phyloP scores from a whole-genome alignment of 2,113 vertebrate species.

The Corvus hawaiiensis region DNA sequence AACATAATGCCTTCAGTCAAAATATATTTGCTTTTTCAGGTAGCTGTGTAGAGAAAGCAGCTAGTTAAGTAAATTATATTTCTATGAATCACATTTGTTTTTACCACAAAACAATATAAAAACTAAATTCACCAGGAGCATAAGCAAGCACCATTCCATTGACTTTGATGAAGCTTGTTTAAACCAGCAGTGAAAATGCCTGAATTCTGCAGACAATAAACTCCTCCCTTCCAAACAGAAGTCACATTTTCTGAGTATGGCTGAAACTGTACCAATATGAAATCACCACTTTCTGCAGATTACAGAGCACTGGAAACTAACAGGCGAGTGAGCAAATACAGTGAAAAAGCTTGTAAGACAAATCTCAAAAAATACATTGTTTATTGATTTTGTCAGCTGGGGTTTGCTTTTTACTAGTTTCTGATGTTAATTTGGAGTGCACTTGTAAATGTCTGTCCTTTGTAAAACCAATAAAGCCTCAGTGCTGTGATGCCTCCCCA shows the following conservation, averaged over 20 bases:
- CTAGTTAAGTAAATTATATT: slow-evolving; percentile 50
- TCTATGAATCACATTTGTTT: slow-evolving; percentile 22
- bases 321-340: neutral
- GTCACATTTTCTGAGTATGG: neutral
- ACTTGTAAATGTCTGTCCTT: neutral
- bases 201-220: neutral
- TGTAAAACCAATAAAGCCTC: neutral
- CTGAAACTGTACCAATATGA: neutral
- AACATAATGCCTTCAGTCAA: slow-evolving; percentile 3
- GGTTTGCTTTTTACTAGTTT: neutral
- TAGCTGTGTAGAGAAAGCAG: neutral
- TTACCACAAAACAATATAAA: neutral
- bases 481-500: neutral
- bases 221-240: neutral
- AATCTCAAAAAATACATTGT: neutral
- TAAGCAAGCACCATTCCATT: neutral
- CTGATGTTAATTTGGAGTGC: neutral
- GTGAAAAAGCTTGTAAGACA: neutral
- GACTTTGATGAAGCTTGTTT: slow-evolving; percentile 4
- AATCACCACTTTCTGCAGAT: neutral
- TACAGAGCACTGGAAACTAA: neutral
- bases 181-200: neutral
- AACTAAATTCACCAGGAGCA: neutral
- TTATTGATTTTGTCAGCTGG: neutral
- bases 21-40: slow-evolving; percentile 16